Conservation (phyloP, 1,140 invertebrate genomes). For the Zaprionus gabonicus region DNA sequence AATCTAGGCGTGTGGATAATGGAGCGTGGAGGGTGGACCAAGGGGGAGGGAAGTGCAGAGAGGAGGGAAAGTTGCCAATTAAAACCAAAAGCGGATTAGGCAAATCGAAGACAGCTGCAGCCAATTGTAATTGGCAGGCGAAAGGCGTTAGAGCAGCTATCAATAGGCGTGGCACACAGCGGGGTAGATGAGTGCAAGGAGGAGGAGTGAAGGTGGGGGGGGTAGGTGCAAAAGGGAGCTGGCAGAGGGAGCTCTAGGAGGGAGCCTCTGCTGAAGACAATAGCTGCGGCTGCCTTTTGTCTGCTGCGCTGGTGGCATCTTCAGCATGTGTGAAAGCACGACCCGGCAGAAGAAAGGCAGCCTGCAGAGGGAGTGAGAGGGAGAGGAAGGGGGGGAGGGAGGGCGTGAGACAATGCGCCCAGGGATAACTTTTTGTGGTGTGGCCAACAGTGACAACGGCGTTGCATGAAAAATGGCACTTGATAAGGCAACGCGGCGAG, state of each 20-base stretch:
- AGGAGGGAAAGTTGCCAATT: constrained; percentile 26
- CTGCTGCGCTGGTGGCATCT: constrained; percentile 40
- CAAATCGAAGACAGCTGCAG: constrained; percentile 49
- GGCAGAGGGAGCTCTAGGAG: not conserved
- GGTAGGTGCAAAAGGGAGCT: constrained; percentile 23
- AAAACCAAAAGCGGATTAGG: constrained; percentile 36
- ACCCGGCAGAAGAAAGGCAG: constrained; percentile 3
- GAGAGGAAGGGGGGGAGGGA: too few relatives aligned
- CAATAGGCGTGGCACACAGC: not conserved
- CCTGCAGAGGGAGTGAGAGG: too few relatives aligned
- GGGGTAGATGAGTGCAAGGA: not conserved
- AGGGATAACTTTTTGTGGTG: constrained; percentile 76
- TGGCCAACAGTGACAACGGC: constrained; percentile 59
- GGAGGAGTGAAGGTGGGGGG: constrained; percentile 46
- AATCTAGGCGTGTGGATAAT: not conserved
- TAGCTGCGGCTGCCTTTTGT: constrained; percentile 55
- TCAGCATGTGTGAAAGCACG: constrained; percentile 64
- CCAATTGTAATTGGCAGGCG: constrained; percentile 35
- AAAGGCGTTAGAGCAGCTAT: not conserved
- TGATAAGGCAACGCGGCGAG: constrained; percentile 57
- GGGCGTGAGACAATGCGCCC: constrained; percentile 38
- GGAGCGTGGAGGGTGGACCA: not conserved
- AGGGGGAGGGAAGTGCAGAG: too few relatives aligned
- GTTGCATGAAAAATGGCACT: constrained; percentile 81
- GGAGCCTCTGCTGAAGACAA: constrained; percentile 15